phyloP scores from a whole-genome alignment of 2,888 invertebrate genomes.

The Phengaris arion region DNA sequence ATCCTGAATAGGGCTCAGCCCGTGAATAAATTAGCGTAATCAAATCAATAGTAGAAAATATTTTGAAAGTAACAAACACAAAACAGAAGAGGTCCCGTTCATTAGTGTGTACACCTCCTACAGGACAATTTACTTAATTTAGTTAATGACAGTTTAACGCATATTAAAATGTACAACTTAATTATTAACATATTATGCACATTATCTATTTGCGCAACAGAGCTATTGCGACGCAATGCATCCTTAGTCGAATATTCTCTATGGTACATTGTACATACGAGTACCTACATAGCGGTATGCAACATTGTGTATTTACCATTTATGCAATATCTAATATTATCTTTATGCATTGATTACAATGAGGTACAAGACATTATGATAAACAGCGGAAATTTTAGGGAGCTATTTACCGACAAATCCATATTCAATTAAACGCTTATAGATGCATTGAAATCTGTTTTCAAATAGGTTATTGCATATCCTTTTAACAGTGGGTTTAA shows the following conservation, averaged over 20 bases:
- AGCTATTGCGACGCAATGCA: constrained; percentile 6
- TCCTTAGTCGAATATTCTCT: constrained; percentile 20
- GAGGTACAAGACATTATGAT: neutral
- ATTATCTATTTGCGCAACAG: constrained; percentile 14
- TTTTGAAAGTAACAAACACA: no score
- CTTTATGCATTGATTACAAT: constrained; percentile 7
- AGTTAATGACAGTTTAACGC: constrained; percentile 6
- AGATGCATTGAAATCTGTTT: neutral
- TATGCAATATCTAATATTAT: constrained; percentile 18
- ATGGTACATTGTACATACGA: neutral
- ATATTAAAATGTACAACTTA: constrained; percentile 17
- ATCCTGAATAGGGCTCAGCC: no score
- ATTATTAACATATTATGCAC: constrained; percentile 15
- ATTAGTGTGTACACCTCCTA: neutral
- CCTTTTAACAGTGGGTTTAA: no score
- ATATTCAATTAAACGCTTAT: neutral
- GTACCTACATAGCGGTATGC: neutral
- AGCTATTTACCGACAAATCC: neutral
- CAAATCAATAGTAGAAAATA: no score
- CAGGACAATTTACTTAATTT: neutral
- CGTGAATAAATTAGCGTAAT: no score
- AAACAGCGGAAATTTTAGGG: constrained; percentile 23
- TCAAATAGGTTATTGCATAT: no score
- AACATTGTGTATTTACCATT: constrained; percentile 1
- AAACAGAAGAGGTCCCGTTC: neutral